phyloP scores from a whole-genome alignment of 2,113 vertebrate species.

The Zosterops japonicus region DNA sequence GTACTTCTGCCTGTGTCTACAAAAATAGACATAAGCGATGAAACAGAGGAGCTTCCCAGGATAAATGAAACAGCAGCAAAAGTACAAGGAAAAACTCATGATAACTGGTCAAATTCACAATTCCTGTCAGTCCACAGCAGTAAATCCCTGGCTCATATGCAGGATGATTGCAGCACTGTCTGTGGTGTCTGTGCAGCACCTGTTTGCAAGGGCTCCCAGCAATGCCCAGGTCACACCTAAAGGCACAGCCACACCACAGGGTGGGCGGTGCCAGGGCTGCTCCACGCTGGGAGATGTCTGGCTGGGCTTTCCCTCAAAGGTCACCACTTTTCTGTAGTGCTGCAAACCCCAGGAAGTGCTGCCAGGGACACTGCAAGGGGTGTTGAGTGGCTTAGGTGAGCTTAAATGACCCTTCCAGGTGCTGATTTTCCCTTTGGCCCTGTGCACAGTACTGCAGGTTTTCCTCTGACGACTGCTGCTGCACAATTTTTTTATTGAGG shows the following conservation, averaged over 20 bases:
- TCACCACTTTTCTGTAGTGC: not conserved
- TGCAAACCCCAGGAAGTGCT: not conserved
- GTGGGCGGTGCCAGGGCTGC: not conserved
- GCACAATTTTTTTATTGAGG: not conserved
- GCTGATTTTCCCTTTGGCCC: not conserved
- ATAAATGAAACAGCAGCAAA: not conserved
- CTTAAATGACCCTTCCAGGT: not conserved
- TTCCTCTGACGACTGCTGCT: not conserved
- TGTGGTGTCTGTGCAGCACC: not conserved
- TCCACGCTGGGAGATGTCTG: not conserved
- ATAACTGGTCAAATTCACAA: not conserved
- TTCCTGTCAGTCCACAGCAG: not conserved
- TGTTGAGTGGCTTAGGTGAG: not conserved
- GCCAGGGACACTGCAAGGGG: not conserved
- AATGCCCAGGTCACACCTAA: not conserved
- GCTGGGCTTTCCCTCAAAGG: not conserved
- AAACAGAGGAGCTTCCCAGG: not conserved
- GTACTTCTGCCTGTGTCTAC: not conserved
- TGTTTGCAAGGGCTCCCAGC: not conserved
- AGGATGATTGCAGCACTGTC: not conserved
- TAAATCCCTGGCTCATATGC: not conserved
- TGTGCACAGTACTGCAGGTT: no score
- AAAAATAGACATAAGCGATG: not conserved
- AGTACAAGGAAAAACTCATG: not conserved
- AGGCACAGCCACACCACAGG: not conserved